Percentiles rank a stretch among this genome's conserved stretches.
Evolutionary conservation across 2,888 invertebrate species (phyloP).

Genomic region (Euclidia mi): DNA sequence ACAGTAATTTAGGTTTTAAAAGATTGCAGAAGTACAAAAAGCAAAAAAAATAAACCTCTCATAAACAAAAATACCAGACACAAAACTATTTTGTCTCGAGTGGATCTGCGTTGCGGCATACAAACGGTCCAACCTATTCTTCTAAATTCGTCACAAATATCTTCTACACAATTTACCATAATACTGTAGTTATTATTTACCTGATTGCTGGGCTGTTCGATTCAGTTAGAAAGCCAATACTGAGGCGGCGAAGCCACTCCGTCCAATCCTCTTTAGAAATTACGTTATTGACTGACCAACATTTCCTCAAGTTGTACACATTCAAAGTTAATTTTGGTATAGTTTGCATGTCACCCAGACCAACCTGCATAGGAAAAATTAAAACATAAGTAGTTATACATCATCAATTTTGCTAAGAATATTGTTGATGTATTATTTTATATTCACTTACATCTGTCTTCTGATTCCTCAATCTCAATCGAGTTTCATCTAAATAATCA

Average conservation of each 20-base stretch:
- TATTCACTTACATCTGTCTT: constrained; percentile 91
- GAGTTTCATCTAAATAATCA: constrained; percentile 92
- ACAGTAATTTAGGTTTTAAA: no score
- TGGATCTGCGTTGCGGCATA: no score
- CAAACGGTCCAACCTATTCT: no score
- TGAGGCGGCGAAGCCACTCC: constrained; percentile 98
- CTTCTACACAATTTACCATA: no score
- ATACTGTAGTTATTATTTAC: constrained; percentile 56
- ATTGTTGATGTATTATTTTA: no score
- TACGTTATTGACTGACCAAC: constrained; percentile 96
- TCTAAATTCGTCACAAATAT: no score
- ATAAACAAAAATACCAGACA: no score
- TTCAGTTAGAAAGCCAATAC: constrained; percentile 97
- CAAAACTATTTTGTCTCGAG: no score
- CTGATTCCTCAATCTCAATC: constrained; percentile 92
- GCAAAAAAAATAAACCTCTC: no score
- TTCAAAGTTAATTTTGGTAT: constrained; percentile 95
- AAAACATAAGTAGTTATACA: background rate
- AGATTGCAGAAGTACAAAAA: no score
- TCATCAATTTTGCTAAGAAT: no score
- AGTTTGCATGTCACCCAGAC: constrained; percentile 87
- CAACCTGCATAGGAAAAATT: constrained; percentile 66
- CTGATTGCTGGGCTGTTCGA: constrained; percentile 98
- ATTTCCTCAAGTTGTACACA: constrained; percentile 94
- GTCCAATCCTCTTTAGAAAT: constrained; percentile 99